Conservation (phyloP, 92 coral and sea anemone species). For the Paramuricea clavata region DNA sequence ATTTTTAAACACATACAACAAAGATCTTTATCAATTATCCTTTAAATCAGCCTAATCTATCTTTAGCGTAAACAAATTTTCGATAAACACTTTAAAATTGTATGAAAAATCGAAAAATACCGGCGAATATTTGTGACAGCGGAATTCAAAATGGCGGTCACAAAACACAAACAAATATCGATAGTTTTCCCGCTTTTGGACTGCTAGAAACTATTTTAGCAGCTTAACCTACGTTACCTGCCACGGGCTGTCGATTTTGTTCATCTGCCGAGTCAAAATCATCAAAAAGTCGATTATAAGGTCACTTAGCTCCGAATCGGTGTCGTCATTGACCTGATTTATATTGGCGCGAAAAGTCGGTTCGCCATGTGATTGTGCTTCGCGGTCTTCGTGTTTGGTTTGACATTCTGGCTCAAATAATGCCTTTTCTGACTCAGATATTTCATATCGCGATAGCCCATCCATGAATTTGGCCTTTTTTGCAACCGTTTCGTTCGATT, state of each 20-base stretch:
- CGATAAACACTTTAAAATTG: neutral
- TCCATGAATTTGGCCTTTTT: constrained; percentile 27
- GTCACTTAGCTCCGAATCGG: constrained; percentile 13
- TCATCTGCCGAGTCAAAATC: constrained; percentile 71
- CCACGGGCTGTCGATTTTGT: constrained; percentile 89
- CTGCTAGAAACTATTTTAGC: constrained; percentile 9
- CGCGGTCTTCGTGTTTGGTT: constrained; percentile 16
- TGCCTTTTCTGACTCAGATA: neutral
- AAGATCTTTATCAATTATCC: neutral
- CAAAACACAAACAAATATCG: neutral
- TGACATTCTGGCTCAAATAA: constrained; percentile 2
- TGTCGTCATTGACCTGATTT: constrained; percentile 15
- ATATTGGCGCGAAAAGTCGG: constrained; percentile 49
- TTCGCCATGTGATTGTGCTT: constrained; percentile 50
- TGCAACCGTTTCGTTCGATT: constrained; percentile 8
- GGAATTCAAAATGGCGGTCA: constrained; percentile 91
- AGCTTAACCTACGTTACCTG: constrained; percentile 73
- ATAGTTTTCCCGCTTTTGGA: neutral
- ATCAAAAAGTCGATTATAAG: constrained; percentile 51
- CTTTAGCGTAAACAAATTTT: neutral
- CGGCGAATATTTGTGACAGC: neutral
- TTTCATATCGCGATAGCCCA: neutral
- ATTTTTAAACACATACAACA: neutral
- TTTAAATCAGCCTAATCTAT: neutral
- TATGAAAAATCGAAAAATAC: neutral